Evolutionary conservation across 2,113 vertebrate species (phyloP), one percentile per base, ranked within the genome.

Genomic region (Thymallus thymallus): DNA sequence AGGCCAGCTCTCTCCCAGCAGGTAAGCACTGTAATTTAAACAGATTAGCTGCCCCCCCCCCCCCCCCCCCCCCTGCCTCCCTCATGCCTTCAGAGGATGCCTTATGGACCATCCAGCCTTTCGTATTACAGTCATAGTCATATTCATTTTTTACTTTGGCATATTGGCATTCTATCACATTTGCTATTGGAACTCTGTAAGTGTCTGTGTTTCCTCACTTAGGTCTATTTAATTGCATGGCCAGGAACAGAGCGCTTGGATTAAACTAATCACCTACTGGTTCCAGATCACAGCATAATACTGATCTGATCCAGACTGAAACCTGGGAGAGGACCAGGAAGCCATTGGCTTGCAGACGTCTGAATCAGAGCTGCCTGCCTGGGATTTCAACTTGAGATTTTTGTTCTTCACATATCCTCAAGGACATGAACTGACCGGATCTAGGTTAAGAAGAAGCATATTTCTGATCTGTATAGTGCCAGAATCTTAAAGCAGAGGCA

Each of bases 21-120:
- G 82, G 76, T 89, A 84, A 87, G 80, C 64, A 73, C 69, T 73
- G 72, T 67, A 67, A 84, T 23, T 83, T 86, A 72, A 60, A 76
- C 71, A 86, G 88, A 89, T 91, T 88, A 90, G 65, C 78, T 61
- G 73, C 72, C 74, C 83, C 71, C 29, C 18, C 65, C 51, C 41
- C 76, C 56, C 46, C 29, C 26, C n/a, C 14, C 26, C 30, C 30
- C 35, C 35, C 9, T 58, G 58, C 74, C 77, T 48, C 77, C 26
- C 4, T 41, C 35, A 41, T 41, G 35, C 35, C 35, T 82, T 76
- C 76, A 79, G 46, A 26, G 26, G 75, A 79, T 81, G 61, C 41
- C 73, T 74, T 87, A 85, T 82, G 77, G 84, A 70, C 41, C 30
- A 1, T 70, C 22, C 2, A 69, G 61, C 58, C 32, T 22, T 24